Conservation (phyloP, 2,797 vertebrate genomes). For the Loriculus beryllinus region DNA sequence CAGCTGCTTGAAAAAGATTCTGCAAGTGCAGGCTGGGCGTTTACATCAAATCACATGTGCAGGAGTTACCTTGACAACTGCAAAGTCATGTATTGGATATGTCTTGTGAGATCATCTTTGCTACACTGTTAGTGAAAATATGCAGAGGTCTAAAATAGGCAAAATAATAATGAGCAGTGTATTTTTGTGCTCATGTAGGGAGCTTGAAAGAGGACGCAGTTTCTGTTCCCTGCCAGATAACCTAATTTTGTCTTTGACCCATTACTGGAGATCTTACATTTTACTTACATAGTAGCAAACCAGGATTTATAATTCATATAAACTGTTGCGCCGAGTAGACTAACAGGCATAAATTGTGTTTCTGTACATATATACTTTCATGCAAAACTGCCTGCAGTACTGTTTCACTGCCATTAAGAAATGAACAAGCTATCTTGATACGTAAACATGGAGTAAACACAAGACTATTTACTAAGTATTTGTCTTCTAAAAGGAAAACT, state of each 20-base stretch:
- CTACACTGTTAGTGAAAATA: constrained; percentile 2
- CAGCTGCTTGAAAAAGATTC: neutral
- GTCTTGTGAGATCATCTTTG: neutral
- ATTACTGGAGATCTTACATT: neutral
- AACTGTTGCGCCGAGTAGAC: neutral
- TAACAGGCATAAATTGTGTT: neutral
- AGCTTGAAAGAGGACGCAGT: constrained; percentile 6
- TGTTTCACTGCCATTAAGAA: neutral
- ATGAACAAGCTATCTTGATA: neutral
- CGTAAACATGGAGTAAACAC: neutral
- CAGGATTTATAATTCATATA: neutral
- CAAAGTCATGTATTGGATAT: constrained; percentile 32
- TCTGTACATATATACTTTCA: neutral
- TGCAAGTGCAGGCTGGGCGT: neutral
- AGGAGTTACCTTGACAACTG: constrained; percentile 71
- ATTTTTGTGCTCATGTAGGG: neutral
- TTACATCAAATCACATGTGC: constrained; percentile 47
- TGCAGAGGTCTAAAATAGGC: neutral
- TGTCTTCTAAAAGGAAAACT: neutral
- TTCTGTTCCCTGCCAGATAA: neutral
- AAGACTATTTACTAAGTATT: neutral
- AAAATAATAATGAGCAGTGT: neutral
- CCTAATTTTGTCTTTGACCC: neutral
- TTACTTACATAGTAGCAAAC: neutral
- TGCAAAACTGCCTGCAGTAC: neutral